Conservation (phyloP, 1,140 invertebrate genomes). For the Trachymyrmex septentrionalis region DNA sequence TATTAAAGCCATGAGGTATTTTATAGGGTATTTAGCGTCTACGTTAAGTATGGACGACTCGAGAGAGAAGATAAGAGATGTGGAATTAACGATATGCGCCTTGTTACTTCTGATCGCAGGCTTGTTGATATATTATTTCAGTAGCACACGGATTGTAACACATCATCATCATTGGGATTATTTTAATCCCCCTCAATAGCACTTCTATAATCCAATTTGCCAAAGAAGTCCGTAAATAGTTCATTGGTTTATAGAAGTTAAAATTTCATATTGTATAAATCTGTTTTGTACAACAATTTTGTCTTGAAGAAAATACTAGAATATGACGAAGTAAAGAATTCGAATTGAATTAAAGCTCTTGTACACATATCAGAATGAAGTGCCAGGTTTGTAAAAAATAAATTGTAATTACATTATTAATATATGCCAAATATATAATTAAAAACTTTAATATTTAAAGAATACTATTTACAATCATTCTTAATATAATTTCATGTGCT, state of each 20-base stretch:
- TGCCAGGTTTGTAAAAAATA: conserved; percentile 46
- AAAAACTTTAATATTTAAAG: conserved; percentile 44
- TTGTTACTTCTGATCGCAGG: conserved; percentile 91
- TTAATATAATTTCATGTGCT: conserved; percentile 14
- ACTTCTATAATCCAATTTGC: conserved; percentile 28
- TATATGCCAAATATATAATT: conserved; percentile 51
- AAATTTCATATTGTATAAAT: conserved; percentile 54
- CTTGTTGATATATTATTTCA: conserved; percentile 90
- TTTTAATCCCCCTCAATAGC: conserved; percentile 90
- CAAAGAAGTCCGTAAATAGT: conserved; percentile 12
- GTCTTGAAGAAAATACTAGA: not conserved
- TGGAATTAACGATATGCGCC: conserved; percentile 91
- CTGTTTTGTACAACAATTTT: conserved; percentile 59
- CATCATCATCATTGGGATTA: conserved; percentile 94
- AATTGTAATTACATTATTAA: conserved; percentile 43
- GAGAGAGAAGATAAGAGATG: conserved; percentile 89
- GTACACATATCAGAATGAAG: conserved; percentile 37
- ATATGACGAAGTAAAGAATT: conserved; percentile 20
- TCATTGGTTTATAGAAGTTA: conserved; percentile 41
- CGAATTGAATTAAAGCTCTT: conserved; percentile 36
- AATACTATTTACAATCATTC: conserved; percentile 26
- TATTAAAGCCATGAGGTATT: conserved; percentile 89
- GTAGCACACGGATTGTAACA: conserved; percentile 90
- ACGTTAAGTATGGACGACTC: conserved; percentile 87
- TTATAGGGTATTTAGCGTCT: conserved; percentile 89